Conservation (phyloP, 2,113 vertebrate species). For the Fulmarus glacialis region DNA sequence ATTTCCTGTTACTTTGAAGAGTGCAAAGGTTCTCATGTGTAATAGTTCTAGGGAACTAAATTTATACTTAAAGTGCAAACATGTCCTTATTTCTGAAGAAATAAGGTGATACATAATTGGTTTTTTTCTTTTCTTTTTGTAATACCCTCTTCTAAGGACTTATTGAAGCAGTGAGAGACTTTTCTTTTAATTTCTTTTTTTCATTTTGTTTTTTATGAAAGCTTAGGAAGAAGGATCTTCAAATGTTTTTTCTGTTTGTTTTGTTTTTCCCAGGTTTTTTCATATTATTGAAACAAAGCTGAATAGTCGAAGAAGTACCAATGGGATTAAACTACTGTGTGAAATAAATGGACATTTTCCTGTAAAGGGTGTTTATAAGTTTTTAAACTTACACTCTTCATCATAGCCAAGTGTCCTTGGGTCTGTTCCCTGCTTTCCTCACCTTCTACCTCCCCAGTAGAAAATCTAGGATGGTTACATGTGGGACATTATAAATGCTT, state of each 20-base stretch:
- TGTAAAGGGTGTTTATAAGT: neutral
- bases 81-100: neutral
- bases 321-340: neutral
- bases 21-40: slow-evolving; percentile 6
- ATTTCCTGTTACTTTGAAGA: slow-evolving; percentile 61
- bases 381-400: neutral
- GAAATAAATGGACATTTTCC: neutral
- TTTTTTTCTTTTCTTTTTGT: neutral
- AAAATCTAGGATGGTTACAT: neutral
- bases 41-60: neutral
- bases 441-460: neutral
- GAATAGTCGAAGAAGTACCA: neutral
- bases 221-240: neutral
- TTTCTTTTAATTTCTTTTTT: neutral
- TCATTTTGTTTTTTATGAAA: neutral
- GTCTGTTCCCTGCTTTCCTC: neutral
- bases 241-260: neutral
- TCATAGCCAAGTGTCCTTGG: neutral
- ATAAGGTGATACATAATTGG: neutral
- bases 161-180: neutral
- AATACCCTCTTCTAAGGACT: neutral
- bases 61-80: neutral
- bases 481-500: neutral
- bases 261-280: neutral
- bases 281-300: neutral